phyloP scores from a whole-genome alignment of 2,113 vertebrate genomes.

The Engystomops pustulosus region DNA sequence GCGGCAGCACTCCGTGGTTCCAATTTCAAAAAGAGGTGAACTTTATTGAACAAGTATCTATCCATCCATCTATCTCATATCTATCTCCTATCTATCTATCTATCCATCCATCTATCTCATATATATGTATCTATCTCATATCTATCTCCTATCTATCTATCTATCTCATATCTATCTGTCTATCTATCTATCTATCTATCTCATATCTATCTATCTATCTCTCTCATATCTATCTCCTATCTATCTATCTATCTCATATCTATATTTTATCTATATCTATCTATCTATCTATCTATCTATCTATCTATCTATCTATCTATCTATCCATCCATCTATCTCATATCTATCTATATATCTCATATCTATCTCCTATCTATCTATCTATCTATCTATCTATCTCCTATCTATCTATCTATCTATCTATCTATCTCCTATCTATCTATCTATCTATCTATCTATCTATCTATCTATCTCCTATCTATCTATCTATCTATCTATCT shows the following conservation, averaged over 20 bases:
- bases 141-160: slow-evolving; percentile 11
- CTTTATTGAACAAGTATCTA: too few relatives aligned
- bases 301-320: background rate
- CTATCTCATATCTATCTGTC: background rate
- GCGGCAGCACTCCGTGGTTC: too few relatives aligned
- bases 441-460: background rate
- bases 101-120: too few relatives aligned
- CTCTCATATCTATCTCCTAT: too few relatives aligned
- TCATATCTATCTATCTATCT: too few relatives aligned
- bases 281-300: background rate
- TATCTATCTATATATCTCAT: background rate
- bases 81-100: too few relatives aligned
- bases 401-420: too few relatives aligned
- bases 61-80: background rate
- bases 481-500: background rate
- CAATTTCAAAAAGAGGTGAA: too few relatives aligned
- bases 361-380: background rate
- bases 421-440: background rate
- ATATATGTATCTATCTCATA: too few relatives aligned
- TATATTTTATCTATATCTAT: too few relatives aligned
- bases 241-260: background rate
- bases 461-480: background rate
- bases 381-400: slow-evolving; percentile 2
- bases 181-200: too few relatives aligned
- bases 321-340: too few relatives aligned